A percentile compares a stretch with the other conserved stretches of the same genome.
These are phyloP conservation scores for Parnassius orleans DNA, from an alignment of 2,888 invertebrate species.

Conservation along the genomic window DNA sequence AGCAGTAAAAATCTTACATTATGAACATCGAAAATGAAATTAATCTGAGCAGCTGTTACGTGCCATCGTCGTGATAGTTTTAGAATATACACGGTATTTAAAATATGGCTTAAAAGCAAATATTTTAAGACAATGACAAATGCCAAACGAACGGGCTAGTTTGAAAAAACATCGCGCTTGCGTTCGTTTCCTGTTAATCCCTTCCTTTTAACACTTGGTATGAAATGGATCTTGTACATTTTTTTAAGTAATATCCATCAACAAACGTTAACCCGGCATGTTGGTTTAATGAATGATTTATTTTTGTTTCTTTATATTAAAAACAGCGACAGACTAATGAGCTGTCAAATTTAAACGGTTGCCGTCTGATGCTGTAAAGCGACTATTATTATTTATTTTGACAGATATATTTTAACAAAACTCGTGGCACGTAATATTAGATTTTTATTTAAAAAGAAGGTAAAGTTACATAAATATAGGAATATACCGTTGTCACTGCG, in stretches of 20 bases:
- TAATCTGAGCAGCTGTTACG: slow-evolving; percentile 63
- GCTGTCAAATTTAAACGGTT: slow-evolving; percentile 23
- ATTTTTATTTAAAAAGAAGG: slow-evolving; percentile 14
- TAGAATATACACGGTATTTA: slow-evolving; percentile 33
- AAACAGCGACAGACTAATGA: slow-evolving; percentile 22
- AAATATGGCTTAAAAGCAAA: slow-evolving; percentile 27
- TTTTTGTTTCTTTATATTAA: slow-evolving; percentile 16
- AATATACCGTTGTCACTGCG: too few species aligned
- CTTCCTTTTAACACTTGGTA: not conserved
- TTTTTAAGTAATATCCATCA: slow-evolving; percentile 8
- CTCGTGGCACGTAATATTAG: slow-evolving; percentile 12
- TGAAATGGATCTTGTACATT: not conserved
- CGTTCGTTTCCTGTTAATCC: slow-evolving; percentile 6
- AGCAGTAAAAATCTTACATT: slow-evolving; percentile 44
- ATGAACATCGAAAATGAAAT: slow-evolving; percentile 55
- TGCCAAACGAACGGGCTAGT: slow-evolving; percentile 5
- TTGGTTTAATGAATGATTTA: slow-evolving; percentile 13
- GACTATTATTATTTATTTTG: slow-evolving; percentile 26
- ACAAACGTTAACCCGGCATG: not conserved
- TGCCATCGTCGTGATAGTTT: slow-evolving; percentile 36
- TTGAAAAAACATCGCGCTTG: not conserved
- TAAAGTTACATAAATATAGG: not conserved
- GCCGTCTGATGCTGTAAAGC: slow-evolving; percentile 13
- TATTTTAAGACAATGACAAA: slow-evolving; percentile 18
- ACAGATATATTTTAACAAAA: slow-evolving; percentile 14